Evolutionary conservation across 2,797 vertebrate species (phyloP).

Genomic region (Astyanax mexicanus): DNA sequence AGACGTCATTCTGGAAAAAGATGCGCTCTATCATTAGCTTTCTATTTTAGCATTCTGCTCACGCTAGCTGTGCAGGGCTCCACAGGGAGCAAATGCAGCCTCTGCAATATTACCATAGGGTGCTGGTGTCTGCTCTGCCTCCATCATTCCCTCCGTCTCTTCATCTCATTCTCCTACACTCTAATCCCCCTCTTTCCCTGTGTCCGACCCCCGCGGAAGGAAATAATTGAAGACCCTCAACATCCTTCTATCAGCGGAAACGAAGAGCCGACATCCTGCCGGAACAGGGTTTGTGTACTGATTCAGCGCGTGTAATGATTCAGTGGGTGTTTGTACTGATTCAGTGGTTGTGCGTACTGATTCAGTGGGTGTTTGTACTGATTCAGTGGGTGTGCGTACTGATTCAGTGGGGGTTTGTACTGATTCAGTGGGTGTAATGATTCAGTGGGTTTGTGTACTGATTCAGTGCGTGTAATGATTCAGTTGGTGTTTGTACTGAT

Average conservation of each 20-base stretch:
- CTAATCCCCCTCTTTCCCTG: slow-evolving; percentile 41
- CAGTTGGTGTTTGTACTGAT: too few relatives aligned
- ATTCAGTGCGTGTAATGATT: too few relatives aligned
- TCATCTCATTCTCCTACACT: slow-evolving; percentile 46
- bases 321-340: too few relatives aligned
- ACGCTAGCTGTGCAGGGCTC: slow-evolving; percentile 46
- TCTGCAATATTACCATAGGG: slow-evolving; percentile 37
- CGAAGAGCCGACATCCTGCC: not conserved
- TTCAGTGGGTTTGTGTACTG: too few relatives aligned
- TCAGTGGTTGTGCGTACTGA: too few relatives aligned
- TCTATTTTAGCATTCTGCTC: slow-evolving; percentile 77
- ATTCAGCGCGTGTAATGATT: not conserved
- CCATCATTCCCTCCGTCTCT: slow-evolving; percentile 49
- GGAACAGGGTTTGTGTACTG: not conserved
- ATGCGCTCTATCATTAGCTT: slow-evolving; percentile 67
- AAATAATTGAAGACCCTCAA: slow-evolving; percentile 44
- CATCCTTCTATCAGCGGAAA: slow-evolving; percentile 17
- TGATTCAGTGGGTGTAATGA: not conserved
- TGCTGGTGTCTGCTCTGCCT: slow-evolving; percentile 40
- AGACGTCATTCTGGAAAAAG: slow-evolving; percentile 3
- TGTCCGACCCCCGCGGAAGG: slow-evolving; percentile 40
- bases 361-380: too few relatives aligned
- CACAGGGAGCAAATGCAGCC: slow-evolving; percentile 43
- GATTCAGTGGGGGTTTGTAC: too few relatives aligned
- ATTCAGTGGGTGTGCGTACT: too few relatives aligned